Percentiles rank a stretch among this genome's conserved stretches.
phyloP scores from a whole-genome alignment of 2,888 invertebrate species.

The Cataglyphis albicans region DNA sequence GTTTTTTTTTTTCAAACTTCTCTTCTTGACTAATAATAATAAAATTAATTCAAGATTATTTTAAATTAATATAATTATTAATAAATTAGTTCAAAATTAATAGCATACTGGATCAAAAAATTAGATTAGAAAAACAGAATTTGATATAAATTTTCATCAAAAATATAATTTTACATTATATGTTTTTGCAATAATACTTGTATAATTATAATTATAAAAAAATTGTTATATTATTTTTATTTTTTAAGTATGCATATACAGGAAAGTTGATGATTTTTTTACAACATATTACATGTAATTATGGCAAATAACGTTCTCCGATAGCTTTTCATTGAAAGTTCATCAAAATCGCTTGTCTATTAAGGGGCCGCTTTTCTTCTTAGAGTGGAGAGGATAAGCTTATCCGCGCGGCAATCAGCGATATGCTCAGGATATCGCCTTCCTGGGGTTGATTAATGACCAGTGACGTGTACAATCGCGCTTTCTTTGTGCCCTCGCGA shows the following conservation, averaged over 20 bases:
- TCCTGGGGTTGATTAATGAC: conserved; percentile 70
- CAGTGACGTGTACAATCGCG: conserved; percentile 57
- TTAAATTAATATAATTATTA: conserved; percentile 2
- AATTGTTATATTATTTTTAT: conserved; percentile 13
- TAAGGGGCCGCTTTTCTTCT: conserved; percentile 23
- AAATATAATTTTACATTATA: background rate
- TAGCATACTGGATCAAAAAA: background rate
- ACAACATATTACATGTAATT: conserved; percentile 4
- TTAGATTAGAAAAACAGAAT: background rate
- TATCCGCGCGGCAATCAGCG: conserved; percentile 58
- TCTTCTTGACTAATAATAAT: background rate
- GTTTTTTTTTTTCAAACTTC: background rate
- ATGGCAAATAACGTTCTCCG: background rate
- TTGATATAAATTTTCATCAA: background rate
- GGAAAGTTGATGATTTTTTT: background rate
- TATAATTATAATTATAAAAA: background rate
- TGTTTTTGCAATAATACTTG: background rate
- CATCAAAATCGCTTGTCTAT: conserved; percentile 47
- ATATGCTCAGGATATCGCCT: conserved; percentile 58
- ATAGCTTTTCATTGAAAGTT: conserved; percentile 16
- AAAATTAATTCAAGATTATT: conserved; percentile 6
- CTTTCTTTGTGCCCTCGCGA: conserved; percentile 61
- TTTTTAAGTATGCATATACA: background rate
- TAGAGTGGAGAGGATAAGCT: conserved; percentile 44
- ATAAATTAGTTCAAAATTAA: background rate